Base-by-base conservation (phyloP, 35 echinoderm and acorn worm species). In the Apostichopus parvimensis region DNA sequence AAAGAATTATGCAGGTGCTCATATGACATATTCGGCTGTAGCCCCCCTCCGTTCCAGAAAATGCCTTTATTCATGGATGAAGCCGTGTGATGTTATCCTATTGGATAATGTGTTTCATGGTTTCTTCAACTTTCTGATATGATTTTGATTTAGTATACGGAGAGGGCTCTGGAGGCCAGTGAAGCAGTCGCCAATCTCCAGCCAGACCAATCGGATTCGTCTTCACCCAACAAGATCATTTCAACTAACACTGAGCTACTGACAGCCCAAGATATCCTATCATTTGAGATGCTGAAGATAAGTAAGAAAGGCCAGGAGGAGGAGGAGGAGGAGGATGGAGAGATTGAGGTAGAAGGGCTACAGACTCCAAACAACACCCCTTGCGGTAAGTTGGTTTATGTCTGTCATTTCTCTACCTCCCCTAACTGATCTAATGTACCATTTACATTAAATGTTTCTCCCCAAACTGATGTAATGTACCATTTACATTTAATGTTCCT, bases 301-400 rank as follows among this genome's bases (percentile, higher is more conserved):
- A 92, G 73, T 54, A 77, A 87, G 56, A 87, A 13, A 55, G 56
- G 9, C 26, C 9, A 21, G 15, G 88, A 95, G 14, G 96, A 80
- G 4, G 93, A 93, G 77, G 87, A 89, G 91, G 91, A 72, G 85
- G 79, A 11, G 83, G 82, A 91, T 90, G 92, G 58, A 11, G 86
- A 76, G 9, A 89, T 85, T 66, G 87, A 25, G 14, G 92, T 73
- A 45, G 86, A 92, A 21, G 82, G 85, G 9, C 90, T 91, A 22
- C 77, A 93, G 21, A 98, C 97, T 53, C 97, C 97, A 90, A 95
- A 98, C 93, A 98, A 98, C 77, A 98, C 97, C 5, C 97, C 97
- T 8, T 90, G 93, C 54, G 97, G 97, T 96, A 56, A 84, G 97
- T 92, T 34, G 34, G 53, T 45, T 80, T 8, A 56, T 82, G n/a